Conservation (phyloP, 2,113 vertebrate genomes). For the Bubo blakistoni region DNA sequence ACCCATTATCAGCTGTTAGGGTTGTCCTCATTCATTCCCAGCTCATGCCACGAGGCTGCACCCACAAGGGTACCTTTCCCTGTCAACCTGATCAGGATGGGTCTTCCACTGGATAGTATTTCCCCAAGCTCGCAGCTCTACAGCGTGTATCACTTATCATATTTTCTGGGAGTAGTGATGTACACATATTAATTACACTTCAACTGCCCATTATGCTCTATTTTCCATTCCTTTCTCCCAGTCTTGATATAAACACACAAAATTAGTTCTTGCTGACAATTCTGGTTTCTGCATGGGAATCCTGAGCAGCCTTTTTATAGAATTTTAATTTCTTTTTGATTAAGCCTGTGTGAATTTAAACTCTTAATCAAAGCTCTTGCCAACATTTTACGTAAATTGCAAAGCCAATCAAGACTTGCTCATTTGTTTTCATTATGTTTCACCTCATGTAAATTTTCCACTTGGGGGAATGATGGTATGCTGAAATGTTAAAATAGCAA, state of each 20-base stretch:
- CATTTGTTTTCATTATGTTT: constrained; percentile 39
- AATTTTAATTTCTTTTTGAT: constrained; percentile 64
- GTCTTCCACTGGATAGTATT: neutral
- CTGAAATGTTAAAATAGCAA: constrained; percentile 48
- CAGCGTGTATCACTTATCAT: neutral
- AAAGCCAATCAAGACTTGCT: constrained; percentile 55
- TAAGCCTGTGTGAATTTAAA: constrained; percentile 41
- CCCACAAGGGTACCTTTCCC: neutral
- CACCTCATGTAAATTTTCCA: constrained; percentile 26
- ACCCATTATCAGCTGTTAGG: neutral
- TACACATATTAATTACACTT: neutral
- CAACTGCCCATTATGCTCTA: neutral
- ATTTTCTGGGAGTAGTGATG: neutral
- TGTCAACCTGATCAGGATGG: neutral
- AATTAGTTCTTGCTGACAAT: constrained; percentile 21
- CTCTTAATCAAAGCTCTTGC: constrained; percentile 48
- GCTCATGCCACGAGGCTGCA: neutral
- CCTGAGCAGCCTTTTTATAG: neutral
- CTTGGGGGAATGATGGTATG: constrained; percentile 1
- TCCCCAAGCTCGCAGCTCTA: neutral
- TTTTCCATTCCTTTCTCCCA: constrained; percentile 1
- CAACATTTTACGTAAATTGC: constrained; percentile 42
- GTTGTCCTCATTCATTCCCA: neutral
- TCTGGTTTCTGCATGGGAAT: constrained; percentile 38
- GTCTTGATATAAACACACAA: neutral